phyloP scores from a whole-genome alignment of 2,888 invertebrate species.

The Auanema sp. region DNA sequence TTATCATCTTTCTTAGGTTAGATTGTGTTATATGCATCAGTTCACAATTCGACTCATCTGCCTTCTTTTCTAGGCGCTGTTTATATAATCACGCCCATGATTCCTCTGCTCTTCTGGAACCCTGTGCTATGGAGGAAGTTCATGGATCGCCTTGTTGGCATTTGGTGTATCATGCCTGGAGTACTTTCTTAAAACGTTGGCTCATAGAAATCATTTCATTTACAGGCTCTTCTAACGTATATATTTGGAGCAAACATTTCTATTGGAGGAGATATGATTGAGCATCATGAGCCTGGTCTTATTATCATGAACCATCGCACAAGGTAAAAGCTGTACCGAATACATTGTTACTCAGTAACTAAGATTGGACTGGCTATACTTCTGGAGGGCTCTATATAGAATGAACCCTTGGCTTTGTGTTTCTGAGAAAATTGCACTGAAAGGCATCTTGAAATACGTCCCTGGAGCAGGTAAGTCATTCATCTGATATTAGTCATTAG shows the following conservation, averaged over 20 bases:
- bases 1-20: conserved; percentile 54
- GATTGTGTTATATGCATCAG: no score
- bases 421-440: conserved; percentile 79
- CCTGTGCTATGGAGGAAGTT: conserved; percentile 35
- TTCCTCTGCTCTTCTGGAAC: conserved; percentile 46
- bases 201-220: neutral
- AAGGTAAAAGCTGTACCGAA: conserved; percentile 18
- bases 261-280: conserved; percentile 57
- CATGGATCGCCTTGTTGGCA: conserved; percentile 55
- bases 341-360: neutral
- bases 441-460: conserved; percentile 66
- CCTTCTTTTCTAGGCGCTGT: conserved; percentile 40
- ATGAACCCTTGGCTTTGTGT: conserved; percentile 69
- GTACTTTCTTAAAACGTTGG: conserved; percentile 29
- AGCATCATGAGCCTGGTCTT: conserved; percentile 74
- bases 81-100: conserved; percentile 58
- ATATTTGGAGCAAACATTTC: conserved; percentile 51
- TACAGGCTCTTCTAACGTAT: conserved; percentile 56
- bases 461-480: conserved; percentile 43
- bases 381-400: conserved; percentile 82
- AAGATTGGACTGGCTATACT: conserved; percentile 83
- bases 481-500: neutral
- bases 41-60: no score
- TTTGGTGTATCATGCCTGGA: conserved; percentile 60
- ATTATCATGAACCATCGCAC: conserved; percentile 83